Evolutionary conservation across 2,797 vertebrate species (phyloP).

Genomic region (Phrynocephalus guinanensis): DNA sequence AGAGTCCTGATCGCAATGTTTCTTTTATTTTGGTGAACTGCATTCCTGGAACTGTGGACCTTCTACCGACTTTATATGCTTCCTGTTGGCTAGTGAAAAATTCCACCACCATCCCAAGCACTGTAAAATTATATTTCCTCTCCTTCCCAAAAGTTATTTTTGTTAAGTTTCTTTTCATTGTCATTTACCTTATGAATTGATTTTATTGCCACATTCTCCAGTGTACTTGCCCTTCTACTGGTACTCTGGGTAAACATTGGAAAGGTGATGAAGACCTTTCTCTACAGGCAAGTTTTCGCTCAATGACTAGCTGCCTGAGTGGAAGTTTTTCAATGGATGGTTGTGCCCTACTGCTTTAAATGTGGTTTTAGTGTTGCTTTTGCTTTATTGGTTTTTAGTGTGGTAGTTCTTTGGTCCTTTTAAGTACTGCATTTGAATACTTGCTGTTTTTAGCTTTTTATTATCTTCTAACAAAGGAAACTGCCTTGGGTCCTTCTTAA

Average conservation of each 20-base stretch:
- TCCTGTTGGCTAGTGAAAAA: not conserved
- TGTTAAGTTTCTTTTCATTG: not conserved
- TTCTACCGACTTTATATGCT: not conserved
- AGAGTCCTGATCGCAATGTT: too few relatives aligned
- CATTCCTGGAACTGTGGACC: not conserved
- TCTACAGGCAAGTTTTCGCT: too few relatives aligned
- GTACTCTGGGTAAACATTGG: not conserved
- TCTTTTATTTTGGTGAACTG: not conserved
- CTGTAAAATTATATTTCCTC: not conserved
- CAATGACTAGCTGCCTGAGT: too few relatives aligned
- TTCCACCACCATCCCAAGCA: not conserved
- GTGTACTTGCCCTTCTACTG: not conserved
- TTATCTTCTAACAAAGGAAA: too few relatives aligned
- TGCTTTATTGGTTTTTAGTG: too few relatives aligned
- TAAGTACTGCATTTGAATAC: too few relatives aligned
- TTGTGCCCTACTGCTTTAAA: too few relatives aligned
- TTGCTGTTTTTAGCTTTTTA: too few relatives aligned
- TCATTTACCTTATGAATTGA: not conserved
- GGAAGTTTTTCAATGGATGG: too few relatives aligned
- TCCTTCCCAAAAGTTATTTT: not conserved
- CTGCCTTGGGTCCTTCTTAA: too few relatives aligned
- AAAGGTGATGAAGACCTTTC: not conserved
- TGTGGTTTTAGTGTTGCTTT: too few relatives aligned
- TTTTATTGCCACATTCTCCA: not conserved
- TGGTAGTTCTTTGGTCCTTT: too few relatives aligned